Conservation (phyloP, 2,888 invertebrate species). For the Diarsia rubi region DNA sequence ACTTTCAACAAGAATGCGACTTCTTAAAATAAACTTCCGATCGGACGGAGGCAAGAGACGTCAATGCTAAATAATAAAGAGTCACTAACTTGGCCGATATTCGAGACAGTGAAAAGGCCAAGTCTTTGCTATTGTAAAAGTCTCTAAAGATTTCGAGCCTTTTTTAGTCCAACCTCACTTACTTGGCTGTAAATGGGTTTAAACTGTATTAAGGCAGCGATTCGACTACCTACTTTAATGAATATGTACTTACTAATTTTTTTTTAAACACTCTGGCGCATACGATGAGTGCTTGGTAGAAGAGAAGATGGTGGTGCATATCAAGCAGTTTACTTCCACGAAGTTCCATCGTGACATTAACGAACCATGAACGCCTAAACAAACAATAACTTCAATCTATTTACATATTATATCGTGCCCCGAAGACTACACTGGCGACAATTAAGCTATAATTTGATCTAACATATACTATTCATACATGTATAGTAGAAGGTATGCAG, state of each 20-base stretch:
- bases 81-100: conserved; percentile 49
- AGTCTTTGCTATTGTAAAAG: conserved; percentile 28
- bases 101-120: conserved; percentile 35
- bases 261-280: not conserved
- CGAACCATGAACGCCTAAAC: not conserved
- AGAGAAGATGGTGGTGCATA: not conserved
- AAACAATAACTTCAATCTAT: conserved; percentile 7
- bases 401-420: not conserved
- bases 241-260: not conserved
- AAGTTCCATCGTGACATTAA: conserved; percentile 1
- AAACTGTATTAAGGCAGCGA: not conserved
- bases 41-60: conserved; percentile 38
- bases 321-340: not conserved
- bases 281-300: not conserved
- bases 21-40: conserved; percentile 52
- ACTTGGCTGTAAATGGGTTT: not conserved
- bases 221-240: not conserved
- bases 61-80: conserved; percentile 61
- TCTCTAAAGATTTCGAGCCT: conserved; percentile 38
- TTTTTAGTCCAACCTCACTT: conserved; percentile 36
- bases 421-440: conserved; percentile 12
- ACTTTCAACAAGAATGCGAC: conserved; percentile 47
- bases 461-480: conserved; percentile 1
- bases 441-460: conserved; percentile 38
- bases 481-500: conserved; percentile 15